Evolutionary conservation across 1,140 invertebrate genomes (phyloP), one percentile per base, ranked within the genome.

Genomic region (Drosophila littoralis): DNA sequence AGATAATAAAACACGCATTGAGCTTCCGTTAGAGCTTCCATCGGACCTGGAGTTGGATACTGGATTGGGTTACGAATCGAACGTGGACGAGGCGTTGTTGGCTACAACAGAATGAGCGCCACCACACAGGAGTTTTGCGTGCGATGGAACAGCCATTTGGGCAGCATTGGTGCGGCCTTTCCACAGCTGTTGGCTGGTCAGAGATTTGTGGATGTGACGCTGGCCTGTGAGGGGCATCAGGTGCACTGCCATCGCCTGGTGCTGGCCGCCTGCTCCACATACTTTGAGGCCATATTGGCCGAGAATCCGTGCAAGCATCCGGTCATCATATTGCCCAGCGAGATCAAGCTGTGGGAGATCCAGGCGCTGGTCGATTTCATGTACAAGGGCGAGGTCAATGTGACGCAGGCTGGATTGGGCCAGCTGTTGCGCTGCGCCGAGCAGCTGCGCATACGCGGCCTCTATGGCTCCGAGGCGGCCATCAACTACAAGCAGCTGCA

Each of bases 231-330:
- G 90, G 96, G 96, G 7, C 94, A 96, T 58, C 96, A 96, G 86
- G 94, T 98, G 69, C 96, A 97, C 88, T 98, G 97, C 80, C 97
- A 98, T 94, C 97, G 97, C 84, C 94, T 98, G 43, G 96, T 96
- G 10, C 91, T 96, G 61, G 97, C 96, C 3, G 96, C 97, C 1
- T 97, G 96, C 91, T 97, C 96, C 50, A 95, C 96, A 6, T 97
- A 97, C 91, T 95, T 97, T 68, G 96, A 97, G 84, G 94, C 95
- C 68, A 93, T 97, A 33, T 92, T 97, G 48, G 94, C 96, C 7
- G 95, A 97, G 90, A 97, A 97, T 93, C 96, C 96, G 0, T 97
- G 96, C 93, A 95, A 96, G 74, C 96, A 97, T 93, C 97, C 97
- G 9, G 97, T 97, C 50, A 96, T 97, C 32, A 94, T 97, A 52